Evolutionary conservation across 2,888 invertebrate genomes (phyloP), one percentile per base, ranked within the genome.

Genomic region (Chesias legatella): DNA sequence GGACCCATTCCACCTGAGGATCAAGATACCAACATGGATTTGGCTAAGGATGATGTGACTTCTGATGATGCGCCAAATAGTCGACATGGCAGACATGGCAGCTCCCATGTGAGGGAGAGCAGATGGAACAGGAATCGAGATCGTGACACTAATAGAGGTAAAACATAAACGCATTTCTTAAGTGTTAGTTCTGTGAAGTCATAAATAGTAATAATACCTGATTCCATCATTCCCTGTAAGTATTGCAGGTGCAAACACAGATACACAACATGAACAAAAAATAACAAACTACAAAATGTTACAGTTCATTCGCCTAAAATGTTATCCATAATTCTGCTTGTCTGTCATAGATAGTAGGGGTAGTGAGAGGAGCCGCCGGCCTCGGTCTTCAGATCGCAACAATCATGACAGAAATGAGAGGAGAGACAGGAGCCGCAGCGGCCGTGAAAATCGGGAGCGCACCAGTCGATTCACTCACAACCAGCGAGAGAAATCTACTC

Each of bases 361-460:
- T 20, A 13, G 23, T 43, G 59, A 58, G 1, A 52, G 57, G 29
- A 31, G 43, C 5, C 40, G 55, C 2, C 53, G 55, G 7, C 45
- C 54, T 1, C 50, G 59, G 11, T 52, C 60, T 0, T 52, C 52
- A 7, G 58, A 58, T n/a, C 57, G 55, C 9, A 53, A 58, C 9
- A 42, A 48, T 4, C 56, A 53, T 7, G 58, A 46, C 4, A 49
- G 52, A 7, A 41, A 36, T 17, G 49, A 48, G 29, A 36, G 53
- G 6, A 39, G 33, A 3, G 56, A 60, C 1, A 56, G 58, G 13
- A 52, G 47, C 30, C 58, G 63, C 10, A 53, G 37, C 3, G 28
- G 62, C 2, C 56, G 64, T 0, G 63, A 73, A 0, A 40, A 33
- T 9, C 40, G 41, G 0, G 45, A 43, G 1, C 21, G 43, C 5